Percentiles rank a stretch among this genome's conserved stretches.
Evolutionary conservation across 2,797 vertebrate genomes (phyloP).

Genomic region (Corythornis leucogaster): DNA sequence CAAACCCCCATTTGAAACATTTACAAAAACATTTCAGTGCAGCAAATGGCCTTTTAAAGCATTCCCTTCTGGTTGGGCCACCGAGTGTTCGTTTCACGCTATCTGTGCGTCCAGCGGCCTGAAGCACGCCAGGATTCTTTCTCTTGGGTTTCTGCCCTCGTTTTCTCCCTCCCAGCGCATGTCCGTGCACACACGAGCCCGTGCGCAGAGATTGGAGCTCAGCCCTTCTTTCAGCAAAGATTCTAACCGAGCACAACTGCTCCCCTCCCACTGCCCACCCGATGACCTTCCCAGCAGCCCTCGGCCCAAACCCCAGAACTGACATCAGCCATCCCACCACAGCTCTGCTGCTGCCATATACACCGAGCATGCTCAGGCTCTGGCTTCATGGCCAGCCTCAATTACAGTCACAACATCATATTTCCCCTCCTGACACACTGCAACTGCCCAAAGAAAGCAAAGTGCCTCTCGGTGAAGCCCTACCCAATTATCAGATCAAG

Average conservation of each 20-base stretch:
- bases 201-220: rapidly evolving
- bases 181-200: rapidly evolving
- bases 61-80: not conserved
- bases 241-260: not conserved
- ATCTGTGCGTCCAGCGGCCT: rapidly evolving
- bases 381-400: not conserved
- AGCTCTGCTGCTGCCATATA: not conserved
- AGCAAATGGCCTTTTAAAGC: slow-evolving; percentile 27
- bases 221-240: not conserved
- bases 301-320: not conserved
- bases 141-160: not conserved
- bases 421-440: not conserved
- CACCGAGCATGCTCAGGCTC: rapidly evolving
- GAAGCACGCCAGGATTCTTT: not conserved
- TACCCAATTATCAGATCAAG: slow-evolving; percentile 44
- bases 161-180: rapidly evolving
- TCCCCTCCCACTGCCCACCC: rapidly evolving
- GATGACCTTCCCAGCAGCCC: not conserved
- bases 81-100: not conserved
- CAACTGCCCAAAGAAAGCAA: not conserved
- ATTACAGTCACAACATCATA: not conserved
- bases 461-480: not conserved
- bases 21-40: slow-evolving; percentile 7
- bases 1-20: not conserved
- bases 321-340: rapidly evolving